Evolutionary conservation across 2,113 vertebrate species (phyloP), one percentile per base, ranked within the genome.

Genomic region (Brachyhypopomus gauderio): DNA sequence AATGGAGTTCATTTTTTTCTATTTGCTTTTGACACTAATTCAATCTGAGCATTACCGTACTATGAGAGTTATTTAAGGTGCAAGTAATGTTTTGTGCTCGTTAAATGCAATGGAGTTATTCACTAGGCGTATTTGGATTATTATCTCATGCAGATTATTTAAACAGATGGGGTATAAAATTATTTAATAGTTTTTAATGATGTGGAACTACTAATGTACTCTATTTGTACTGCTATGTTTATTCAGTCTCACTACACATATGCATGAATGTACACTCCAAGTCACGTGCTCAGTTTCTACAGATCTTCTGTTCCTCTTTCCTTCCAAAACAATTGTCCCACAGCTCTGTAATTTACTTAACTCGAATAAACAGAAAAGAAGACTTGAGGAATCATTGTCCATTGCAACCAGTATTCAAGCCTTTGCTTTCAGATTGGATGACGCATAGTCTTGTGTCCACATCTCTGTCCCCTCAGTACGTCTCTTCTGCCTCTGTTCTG

Each of bases 71-170:
- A 72, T 84, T 71, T 81, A 70, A 55, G 74, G 78, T 80, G 36
- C 55, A 72, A 25, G 3, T 48, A 73, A 81, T 60, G 73, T 77
- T 36, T 76, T 60, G 78, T 56, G 22, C 64, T 60, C 78, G 56
- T 30, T 74, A 78, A 78, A 36, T 70, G 72, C 22, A 52, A 22
- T 1, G 17, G 58, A 23, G 63, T 83, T 85, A 78, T 77, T 73
- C 60, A 85, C 30, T 30, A 2, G 30, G 30, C 30, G 3, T 30
- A 30, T 30, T 30, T 30, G 77, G 23, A 45, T 17, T 78, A 52
- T 78, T 48, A 58, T 3, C 3, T 56, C 45, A 77, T 7, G 52
- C 8, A 55, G 30, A 30, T 30, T 30, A 30, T 30, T 30, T 30
- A 30, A 30, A 30, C 30, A 30, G 30, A 30, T 30, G 3, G 30